Base-by-base conservation (phyloP, 2,888 invertebrate species). In the Drosophila dives region DNA sequence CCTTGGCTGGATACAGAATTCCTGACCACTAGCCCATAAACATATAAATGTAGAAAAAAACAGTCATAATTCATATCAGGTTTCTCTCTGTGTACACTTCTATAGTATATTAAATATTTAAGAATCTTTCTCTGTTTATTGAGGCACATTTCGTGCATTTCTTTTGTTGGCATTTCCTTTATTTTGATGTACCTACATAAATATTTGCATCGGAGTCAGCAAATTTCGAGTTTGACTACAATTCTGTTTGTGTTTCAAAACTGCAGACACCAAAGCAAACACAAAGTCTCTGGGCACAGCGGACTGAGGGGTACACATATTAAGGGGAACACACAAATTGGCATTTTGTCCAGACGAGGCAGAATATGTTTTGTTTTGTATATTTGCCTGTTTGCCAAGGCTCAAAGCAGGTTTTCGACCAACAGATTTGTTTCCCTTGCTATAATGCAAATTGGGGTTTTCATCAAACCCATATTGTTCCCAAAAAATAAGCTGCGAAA, bases 171-270 rank as follows among this genome's bases (percentile, higher is more conserved):
- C 68, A 67, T 81, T 64, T 81, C 64, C 51, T 64, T 26, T 62
- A 20, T 6, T 33, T 48, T 32, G 36, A 59, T 61, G 63, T 73
- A 34, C 42, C 32, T 36, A 50, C 33, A 49, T 23, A 58, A n/a
- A 33, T 64, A 33, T 70, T 68, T 86, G 84, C 84, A 76, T 59
- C 59, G 71, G 72, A 89, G 88, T 85, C 90, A 89, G 88, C 88
- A 87, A 82, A 77, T 81, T 65, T 75, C 59, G 51, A 68, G 77
- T 84, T 70, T 72, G 48, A 58, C 68, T 73, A 78, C 64, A 67
- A 71, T 80, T 75, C 69, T 83, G 83, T 89, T 86, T 84, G 82
- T 73, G 81, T 84, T 83, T 78, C 82, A 81, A 84, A 77, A 80
- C 65, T 80, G 80, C 77, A 77, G 81, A 80, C 71, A 71, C 64